Evolutionary conservation across 2,113 vertebrate genomes (phyloP), one percentile per base, ranked within the genome.

Genomic region (Polyodon spathula): DNA sequence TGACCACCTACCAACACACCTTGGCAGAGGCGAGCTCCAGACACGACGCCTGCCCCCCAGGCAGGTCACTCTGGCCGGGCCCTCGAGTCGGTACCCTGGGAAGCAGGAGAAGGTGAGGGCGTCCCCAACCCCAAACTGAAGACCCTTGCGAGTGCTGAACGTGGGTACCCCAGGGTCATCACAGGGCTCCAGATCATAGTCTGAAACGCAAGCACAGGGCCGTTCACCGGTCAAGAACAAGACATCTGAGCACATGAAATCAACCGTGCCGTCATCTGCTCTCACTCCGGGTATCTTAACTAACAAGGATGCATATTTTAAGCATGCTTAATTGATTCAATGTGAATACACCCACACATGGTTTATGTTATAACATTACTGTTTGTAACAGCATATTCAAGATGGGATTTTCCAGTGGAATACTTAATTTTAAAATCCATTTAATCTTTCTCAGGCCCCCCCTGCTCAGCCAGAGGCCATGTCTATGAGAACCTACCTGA

Each of bases 1-100:
- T 92, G 94, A 96, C 92, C 92, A 99, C 95, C 93, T 99, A 99
- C 96, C 96, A 90, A 99, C 96, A 97, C 96, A 99, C 94, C 95
- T 96, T 95, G 96, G 96, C 91, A 98, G 95, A 92, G 93, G 92
- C 86, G 94, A 93, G 80, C 96, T 97, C 96, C 96, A 99, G 75
- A 98, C 92, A 62, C 93, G 89, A 88, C 96, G 90, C 79, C 94
- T 88, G 82, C 96, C 95, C 70, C 96, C 96, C 76, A 99, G 91
- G 84, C 95, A 99, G 74, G 92, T 91, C 88, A 97, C 91, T 57
- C 86, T 87, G 14, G 88, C 72, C 0, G 90, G 89, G 6, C 95
- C 96, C 81, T 98, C 94, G 66, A 99, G 87, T n/a, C 96, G 88
- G 76, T 99, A 99, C 52, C 95, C 95, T 0, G 95, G 95, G 83